Conservation (phyloP, 1,140 invertebrate genomes). For the Drosophila oshimai region DNA sequence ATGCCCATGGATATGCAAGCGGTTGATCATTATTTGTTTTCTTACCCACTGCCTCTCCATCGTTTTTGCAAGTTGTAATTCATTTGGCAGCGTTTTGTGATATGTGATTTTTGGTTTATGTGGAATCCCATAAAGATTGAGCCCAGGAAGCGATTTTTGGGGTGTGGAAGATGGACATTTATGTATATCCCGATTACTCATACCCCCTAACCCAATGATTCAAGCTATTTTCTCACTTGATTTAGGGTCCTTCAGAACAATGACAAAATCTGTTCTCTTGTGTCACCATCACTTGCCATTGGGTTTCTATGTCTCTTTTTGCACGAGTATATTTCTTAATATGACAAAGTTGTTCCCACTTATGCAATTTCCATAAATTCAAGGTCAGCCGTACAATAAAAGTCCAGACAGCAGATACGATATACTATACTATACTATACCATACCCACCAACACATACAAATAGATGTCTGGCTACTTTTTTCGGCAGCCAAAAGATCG, state of each 20-base stretch:
- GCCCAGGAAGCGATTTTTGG: conserved; percentile 7
- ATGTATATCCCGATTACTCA: conserved; percentile 1
- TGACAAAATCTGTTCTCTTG: conserved; percentile 47
- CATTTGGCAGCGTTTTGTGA: conserved; percentile 22
- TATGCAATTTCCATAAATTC: conserved; percentile 79
- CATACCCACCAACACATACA: not conserved
- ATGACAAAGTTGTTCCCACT: conserved; percentile 76
- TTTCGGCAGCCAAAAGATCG: conserved; percentile 46
- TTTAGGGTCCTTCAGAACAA: conserved; percentile 46
- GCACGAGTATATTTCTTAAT: conserved; percentile 47
- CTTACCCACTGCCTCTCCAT: not conserved
- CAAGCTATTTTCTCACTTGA: not conserved
- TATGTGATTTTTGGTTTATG: not conserved
- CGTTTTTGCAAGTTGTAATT: conserved; percentile 41
- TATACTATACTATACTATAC: too few relatives aligned
- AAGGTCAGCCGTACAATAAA: conserved; percentile 73
- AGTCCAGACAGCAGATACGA: conserved; percentile 62
- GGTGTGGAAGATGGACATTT: not conserved
- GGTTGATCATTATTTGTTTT: conserved; percentile 11
- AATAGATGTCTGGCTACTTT: conserved; percentile 42
- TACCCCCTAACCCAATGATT: conserved; percentile 3
- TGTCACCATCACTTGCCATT: conserved; percentile 4
- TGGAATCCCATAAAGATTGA: conserved; percentile 1
- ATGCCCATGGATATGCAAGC: conserved; percentile 14
- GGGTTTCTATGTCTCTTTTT: conserved; percentile 10